A percentile compares a stretch with the other conserved stretches of the same genome.
phyloP scores from a whole-genome alignment of 1,140 invertebrate species.

The Drosophila pallidifrons region DNA sequence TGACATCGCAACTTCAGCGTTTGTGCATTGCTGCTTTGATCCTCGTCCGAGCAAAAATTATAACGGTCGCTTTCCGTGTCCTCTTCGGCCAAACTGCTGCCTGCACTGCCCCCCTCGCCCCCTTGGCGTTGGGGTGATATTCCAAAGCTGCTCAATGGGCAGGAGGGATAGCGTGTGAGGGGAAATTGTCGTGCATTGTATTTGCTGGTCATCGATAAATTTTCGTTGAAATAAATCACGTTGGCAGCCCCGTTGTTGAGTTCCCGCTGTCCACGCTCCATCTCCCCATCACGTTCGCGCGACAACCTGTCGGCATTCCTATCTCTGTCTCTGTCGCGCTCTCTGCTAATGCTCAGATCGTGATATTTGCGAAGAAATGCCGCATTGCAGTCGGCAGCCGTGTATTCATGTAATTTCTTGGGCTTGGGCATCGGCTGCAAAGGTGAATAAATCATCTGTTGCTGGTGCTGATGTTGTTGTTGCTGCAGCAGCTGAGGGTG shows the following conservation, averaged over 20 bases:
- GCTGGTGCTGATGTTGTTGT: constrained; percentile 33
- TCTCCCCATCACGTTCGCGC: no score
- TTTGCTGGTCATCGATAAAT: constrained; percentile 83
- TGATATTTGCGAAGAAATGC: constrained; percentile 78
- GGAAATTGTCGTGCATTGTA: constrained; percentile 68
- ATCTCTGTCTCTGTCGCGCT: constrained; percentile 41
- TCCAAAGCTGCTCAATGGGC: constrained; percentile 67
- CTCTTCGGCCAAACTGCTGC: constrained; percentile 66
- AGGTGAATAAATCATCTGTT: constrained; percentile 25
- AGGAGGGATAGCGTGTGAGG: constrained; percentile 68
- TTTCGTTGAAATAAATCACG: constrained; percentile 83
- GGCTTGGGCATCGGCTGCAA: constrained; percentile 51
- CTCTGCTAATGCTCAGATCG: constrained; percentile 60
- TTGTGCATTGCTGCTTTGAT: constrained; percentile 64
- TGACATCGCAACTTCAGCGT: constrained; percentile 51
- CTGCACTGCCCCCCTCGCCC: constrained; percentile 40
- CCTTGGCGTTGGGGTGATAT: constrained; percentile 19
- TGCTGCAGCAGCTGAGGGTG: constrained; percentile 14
- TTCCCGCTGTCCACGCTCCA: constrained; percentile 12
- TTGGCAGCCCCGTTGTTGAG: constrained; percentile 38
- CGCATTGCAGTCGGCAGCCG: constrained; percentile 73
- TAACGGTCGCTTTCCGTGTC: constrained; percentile 67
- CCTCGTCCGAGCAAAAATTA: constrained; percentile 77
- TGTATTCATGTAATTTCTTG: constrained; percentile 76
- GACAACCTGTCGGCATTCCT: constrained; percentile 16